These are phyloP conservation scores for Ataeniobius toweri DNA, from an alignment of 2,797 vertebrate genomes.

Conservation along the genomic window DNA sequence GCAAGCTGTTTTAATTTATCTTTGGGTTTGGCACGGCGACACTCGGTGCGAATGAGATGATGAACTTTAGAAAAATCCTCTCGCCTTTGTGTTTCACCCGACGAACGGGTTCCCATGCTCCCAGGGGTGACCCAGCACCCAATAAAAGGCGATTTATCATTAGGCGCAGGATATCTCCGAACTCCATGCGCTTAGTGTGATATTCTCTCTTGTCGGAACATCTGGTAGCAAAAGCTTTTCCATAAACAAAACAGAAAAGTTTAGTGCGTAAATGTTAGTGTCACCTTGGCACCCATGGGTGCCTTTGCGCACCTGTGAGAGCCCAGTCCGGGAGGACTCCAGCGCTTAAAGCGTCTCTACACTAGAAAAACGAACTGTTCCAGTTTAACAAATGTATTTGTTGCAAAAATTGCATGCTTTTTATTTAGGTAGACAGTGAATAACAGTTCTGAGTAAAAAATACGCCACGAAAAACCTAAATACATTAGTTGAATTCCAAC, in stretches of 20 bases:
- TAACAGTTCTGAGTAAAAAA: neutral
- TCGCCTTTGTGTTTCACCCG: constrained; percentile 55
- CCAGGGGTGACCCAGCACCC: constrained; percentile 63
- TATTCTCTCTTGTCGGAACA: constrained; percentile 18
- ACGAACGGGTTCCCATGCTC: constrained; percentile 71
- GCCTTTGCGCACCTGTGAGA: constrained; percentile 68
- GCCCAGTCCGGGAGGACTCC: neutral
- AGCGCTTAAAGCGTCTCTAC: neutral
- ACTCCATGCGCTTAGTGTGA: constrained; percentile 4
- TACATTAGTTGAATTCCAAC: too few species aligned
- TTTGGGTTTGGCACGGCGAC: constrained; percentile 34
- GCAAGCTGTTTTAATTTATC: constrained; percentile 65
- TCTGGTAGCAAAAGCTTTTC: neutral
- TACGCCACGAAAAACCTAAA: too few species aligned
- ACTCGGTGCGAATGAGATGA: constrained; percentile 21
- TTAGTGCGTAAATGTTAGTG: neutral
- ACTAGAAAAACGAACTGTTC: neutral
- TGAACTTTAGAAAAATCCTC: constrained; percentile 47
- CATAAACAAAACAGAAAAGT: neutral
- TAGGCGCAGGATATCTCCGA: constrained; percentile 37
- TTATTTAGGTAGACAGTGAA: neutral
- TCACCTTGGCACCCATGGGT: constrained; percentile 7
- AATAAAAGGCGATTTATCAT: constrained; percentile 55
- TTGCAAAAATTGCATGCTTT: neutral
- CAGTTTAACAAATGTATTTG: neutral